Percentiles rank a stretch among this genome's conserved stretches.
Conservation (phyloP, 2,888 invertebrate genomes). For the Drosophila limbata region DNA sequence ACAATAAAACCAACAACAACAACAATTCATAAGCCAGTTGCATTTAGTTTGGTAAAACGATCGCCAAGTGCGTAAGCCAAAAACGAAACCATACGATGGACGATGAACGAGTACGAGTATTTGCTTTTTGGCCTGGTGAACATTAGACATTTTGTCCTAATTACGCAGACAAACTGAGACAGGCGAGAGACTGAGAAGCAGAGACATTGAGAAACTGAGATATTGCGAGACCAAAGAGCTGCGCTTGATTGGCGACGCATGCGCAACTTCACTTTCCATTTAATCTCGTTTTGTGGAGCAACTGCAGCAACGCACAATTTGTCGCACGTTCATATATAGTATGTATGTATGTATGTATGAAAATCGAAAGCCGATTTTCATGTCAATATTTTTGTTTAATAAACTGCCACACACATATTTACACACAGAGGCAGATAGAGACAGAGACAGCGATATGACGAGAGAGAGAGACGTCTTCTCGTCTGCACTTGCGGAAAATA, state of each 20-base stretch:
- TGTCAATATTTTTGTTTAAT: constrained; percentile 78
- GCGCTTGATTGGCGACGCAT: constrained; percentile 71
- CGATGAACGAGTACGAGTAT: constrained; percentile 50
- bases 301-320: constrained; percentile 70
- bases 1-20: constrained; percentile 14
- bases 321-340: constrained; percentile 57
- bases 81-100: constrained; percentile 49
- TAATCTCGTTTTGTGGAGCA: constrained; percentile 75
- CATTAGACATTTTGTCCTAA: constrained; percentile 80
- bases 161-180: constrained; percentile 73
- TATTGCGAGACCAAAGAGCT: constrained; percentile 18
- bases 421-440: background rate
- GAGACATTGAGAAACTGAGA: constrained; percentile 21
- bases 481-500: constrained; percentile 77
- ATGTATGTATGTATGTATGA: background rate
- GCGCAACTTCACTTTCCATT: constrained; percentile 79
- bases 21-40: constrained; percentile 43
- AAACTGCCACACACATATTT: constrained; percentile 57
- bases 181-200: constrained; percentile 10
- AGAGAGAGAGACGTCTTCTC: constrained; percentile 13
- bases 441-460: background rate
- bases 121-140: constrained; percentile 75
- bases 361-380: constrained; percentile 80
- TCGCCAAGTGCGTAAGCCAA: constrained; percentile 56
- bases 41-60: constrained; percentile 33